These are phyloP conservation scores for Leucopsar rothschildi DNA, from an alignment of 2,113 vertebrate species.

Conservation along the genomic window DNA sequence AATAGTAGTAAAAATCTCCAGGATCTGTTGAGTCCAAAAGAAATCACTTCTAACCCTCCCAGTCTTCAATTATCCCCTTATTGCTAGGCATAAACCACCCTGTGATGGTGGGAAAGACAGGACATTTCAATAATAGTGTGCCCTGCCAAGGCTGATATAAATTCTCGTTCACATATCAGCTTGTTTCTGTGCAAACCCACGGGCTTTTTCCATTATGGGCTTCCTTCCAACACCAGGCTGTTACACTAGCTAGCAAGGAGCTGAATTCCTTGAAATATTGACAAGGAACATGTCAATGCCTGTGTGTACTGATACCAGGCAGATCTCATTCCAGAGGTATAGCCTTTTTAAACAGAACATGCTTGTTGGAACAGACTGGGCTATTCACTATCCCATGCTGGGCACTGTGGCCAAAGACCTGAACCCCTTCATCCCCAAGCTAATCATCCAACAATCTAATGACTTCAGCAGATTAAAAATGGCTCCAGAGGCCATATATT, in stretches of 20 bases:
- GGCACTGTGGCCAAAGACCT: background rate
- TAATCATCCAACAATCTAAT: background rate
- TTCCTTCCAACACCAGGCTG: background rate
- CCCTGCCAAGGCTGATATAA: background rate
- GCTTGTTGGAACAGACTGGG: background rate
- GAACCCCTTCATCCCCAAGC: background rate
- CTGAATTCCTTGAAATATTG: background rate
- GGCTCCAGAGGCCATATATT: constrained; percentile 10
- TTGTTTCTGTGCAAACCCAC: background rate
- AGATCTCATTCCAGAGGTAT: background rate
- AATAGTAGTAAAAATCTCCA: background rate
- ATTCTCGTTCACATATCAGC: background rate
- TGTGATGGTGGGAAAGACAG: background rate
- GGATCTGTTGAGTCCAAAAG: background rate
- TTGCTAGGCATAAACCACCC: background rate
- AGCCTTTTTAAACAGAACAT: background rate
- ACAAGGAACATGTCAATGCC: background rate
- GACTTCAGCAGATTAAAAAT: constrained; percentile 1
- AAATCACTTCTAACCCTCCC: background rate
- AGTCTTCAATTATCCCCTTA: background rate
- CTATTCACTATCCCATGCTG: accelerated
- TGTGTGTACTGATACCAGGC: background rate
- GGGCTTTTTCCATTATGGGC: background rate
- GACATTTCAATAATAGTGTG: background rate
- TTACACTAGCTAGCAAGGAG: background rate